Percentiles rank a stretch among this genome's conserved stretches.
These are phyloP conservation scores for Antitype chi DNA, from an alignment of 2,888 invertebrate genomes.

Conservation along the genomic window DNA sequence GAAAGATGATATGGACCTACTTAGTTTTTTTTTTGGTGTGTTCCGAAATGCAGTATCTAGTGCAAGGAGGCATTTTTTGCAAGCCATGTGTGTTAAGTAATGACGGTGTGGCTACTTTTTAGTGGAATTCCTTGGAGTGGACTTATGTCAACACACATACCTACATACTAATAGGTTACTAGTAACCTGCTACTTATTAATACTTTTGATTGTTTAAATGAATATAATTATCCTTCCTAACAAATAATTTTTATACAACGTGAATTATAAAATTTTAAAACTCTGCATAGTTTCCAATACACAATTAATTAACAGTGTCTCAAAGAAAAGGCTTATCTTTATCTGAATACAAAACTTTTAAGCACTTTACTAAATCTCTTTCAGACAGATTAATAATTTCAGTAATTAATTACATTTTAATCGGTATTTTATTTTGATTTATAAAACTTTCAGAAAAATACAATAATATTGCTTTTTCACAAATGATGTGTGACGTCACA, in stretches of 20 bases:
- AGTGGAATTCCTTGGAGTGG: neutral
- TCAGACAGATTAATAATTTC: neutral
- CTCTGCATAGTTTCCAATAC: neutral
- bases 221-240: neutral
- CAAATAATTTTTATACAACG: neutral
- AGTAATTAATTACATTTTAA: conserved; percentile 2
- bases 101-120: too few relatives aligned
- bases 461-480: neutral
- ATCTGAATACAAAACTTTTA: neutral
- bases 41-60: neutral
- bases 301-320: neutral
- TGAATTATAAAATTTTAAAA: neutral
- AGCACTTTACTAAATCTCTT: conserved; percentile 2
- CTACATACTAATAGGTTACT: neutral
- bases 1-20: neutral
- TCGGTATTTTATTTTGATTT: neutral
- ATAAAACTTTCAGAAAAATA: neutral
- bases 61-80: neutral
- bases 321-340: conserved; percentile 1
- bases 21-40: neutral
- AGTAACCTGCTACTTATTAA: neutral
- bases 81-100: neutral
- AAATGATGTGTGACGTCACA: conserved; percentile 53
- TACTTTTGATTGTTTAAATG: neutral
- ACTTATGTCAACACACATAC: neutral